Conservation (phyloP, 2,888 invertebrate genomes). For the Drosophila meridionalis region DNA sequence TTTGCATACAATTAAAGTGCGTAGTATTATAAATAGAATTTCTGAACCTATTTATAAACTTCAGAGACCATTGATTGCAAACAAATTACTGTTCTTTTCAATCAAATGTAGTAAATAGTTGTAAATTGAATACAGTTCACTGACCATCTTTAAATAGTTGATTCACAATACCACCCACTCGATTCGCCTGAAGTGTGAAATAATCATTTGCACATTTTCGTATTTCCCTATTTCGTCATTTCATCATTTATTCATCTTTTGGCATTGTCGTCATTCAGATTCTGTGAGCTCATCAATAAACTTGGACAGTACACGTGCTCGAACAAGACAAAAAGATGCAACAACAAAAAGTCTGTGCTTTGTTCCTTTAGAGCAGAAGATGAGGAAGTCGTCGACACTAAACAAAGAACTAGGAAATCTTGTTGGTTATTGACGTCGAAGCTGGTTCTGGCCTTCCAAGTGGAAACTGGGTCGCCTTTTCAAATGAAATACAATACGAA, state of each 20-base stretch:
- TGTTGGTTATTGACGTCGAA: slow-evolving; percentile 36
- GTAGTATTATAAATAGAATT: neutral
- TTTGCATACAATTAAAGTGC: neutral
- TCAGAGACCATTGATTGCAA: too few relatives aligned
- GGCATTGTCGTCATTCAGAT: slow-evolving; percentile 39
- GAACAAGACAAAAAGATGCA: slow-evolving; percentile 24
- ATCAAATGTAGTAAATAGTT: neutral
- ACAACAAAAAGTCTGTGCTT: slow-evolving; percentile 25
- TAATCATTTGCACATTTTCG: slow-evolving; percentile 7
- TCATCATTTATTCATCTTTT: slow-evolving; percentile 39
- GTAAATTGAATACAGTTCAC: neutral
- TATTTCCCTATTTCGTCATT: slow-evolving; percentile 13
- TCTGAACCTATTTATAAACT: neutral
- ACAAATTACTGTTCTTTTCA: too few relatives aligned
- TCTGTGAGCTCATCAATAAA: slow-evolving; percentile 61
- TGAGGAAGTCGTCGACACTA: slow-evolving; percentile 14
- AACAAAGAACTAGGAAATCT: slow-evolving; percentile 46
- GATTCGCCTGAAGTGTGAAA: slow-evolving; percentile 15
- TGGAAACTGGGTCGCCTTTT: slow-evolving; percentile 56
- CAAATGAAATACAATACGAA: slow-evolving; percentile 69
- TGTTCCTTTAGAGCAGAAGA: slow-evolving; percentile 24
- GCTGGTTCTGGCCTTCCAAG: slow-evolving; percentile 26
- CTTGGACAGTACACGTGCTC: slow-evolving; percentile 56
- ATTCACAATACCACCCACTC: neutral
- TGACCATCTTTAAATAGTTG: slow-evolving; percentile 9